Conservation (phyloP, 2,888 invertebrate species). For the Autographa pulchrina region DNA sequence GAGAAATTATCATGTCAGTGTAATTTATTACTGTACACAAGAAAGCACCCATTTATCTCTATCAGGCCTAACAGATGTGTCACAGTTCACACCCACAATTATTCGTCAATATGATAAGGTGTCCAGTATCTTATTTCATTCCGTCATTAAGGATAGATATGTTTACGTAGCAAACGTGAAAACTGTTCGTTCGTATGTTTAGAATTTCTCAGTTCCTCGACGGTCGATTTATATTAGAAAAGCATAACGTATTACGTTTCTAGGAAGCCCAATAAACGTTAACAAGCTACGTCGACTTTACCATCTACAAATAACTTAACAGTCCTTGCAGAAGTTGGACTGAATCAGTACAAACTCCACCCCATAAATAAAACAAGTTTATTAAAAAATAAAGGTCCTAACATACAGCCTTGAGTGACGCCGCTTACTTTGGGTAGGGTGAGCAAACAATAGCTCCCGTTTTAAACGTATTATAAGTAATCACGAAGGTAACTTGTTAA, state of each 20-base stretch:
- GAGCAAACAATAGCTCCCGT: background rate
- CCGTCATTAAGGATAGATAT: background rate
- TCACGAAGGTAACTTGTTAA: slow-evolving; percentile 5
- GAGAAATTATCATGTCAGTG: no score
- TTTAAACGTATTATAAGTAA: background rate
- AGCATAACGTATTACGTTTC: no score
- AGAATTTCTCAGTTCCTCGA: no score
- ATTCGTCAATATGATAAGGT: background rate
- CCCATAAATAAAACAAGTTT: background rate
- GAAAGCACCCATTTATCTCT: background rate
- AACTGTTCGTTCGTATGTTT: no score
- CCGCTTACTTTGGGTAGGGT: background rate
- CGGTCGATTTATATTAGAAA: no score
- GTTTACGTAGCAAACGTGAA: background rate
- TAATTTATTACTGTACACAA: background rate
- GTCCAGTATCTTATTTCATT: background rate
- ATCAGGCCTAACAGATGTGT: background rate
- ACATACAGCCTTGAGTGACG: background rate
- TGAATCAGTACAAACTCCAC: background rate
- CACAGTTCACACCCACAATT: slow-evolving; percentile 1
- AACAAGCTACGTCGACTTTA: background rate
- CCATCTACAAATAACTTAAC: background rate
- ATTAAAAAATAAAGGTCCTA: slow-evolving; percentile 2
- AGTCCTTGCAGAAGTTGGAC: background rate
- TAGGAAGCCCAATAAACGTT: background rate